Conservation (phyloP, 2,797 vertebrate genomes). For the Melanotaenia maccullochi region DNA sequence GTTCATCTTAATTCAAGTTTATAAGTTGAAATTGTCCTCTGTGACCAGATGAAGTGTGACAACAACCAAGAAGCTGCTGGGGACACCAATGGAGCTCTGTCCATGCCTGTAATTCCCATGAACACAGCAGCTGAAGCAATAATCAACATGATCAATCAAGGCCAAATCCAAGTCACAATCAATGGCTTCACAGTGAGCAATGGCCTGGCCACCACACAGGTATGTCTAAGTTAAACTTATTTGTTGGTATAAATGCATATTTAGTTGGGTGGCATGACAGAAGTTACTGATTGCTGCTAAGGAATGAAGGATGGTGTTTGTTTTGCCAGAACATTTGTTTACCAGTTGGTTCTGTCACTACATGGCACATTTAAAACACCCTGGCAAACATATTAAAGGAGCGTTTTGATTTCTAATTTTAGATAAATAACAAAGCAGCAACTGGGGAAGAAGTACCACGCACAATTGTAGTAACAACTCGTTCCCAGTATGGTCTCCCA, state of each 20-base stretch:
- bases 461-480: constrained; percentile 97
- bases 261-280: not conserved
- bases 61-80: constrained; percentile 86
- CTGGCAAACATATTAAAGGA: not conserved
- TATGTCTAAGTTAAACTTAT: constrained; percentile 53
- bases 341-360: not conserved
- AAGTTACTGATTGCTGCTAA: not conserved
- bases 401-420: not conserved
- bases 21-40: constrained; percentile 23
- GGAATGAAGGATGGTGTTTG: no score
- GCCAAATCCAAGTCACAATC: constrained; percentile 98
- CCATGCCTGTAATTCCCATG: constrained; percentile 99
- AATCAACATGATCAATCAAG: constrained; percentile 99
- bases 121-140: constrained; percentile 98
- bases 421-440: constrained; percentile 99
- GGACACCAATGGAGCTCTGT: constrained; percentile 90
- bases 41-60: constrained; percentile 93
- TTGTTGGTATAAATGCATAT: not conserved
- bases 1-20: not conserved
- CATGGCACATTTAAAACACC: not conserved
- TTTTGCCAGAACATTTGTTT: no score
- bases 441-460: constrained; percentile 98
- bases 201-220: constrained; percentile 98
- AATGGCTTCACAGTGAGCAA: constrained; percentile 98
- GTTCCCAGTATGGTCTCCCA: constrained; percentile 97